Evolutionary conservation across 2,113 vertebrate genomes (phyloP), one percentile per base, ranked within the genome.

Genomic region (Anthoscopus minutus): DNA sequence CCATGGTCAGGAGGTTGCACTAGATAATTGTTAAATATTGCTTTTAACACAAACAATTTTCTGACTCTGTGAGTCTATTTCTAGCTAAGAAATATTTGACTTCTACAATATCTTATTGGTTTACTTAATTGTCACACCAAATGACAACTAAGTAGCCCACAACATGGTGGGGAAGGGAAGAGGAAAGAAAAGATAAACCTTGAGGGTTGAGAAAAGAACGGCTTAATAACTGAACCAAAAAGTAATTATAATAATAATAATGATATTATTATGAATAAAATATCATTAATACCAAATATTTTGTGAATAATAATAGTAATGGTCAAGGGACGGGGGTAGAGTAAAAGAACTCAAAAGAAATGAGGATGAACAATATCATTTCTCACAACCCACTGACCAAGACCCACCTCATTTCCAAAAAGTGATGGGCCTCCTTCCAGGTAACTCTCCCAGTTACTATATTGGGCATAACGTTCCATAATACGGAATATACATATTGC

Each of bases 1-100:
- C 31, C 11, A 7, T 6, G 5, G 10, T 4, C 6, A 7, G 6
- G 0, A 3, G 6, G 6, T 27, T 69, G 14, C 4, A 56, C 30
- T 19, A 44, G 9, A 24, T 13, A 3, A 64, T 27, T 23, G 57
- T 61, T 70, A 44, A 72, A 25, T 8, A 12, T 33, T 0, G 1
- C 2, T 37, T 89, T 31, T 16, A n/a, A 45, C 11, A 12, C 13
- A 66, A 83, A 57, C 4, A 9, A 4, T 64, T 47, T n/a, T 54
- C 3, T 67, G 38, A 58, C 67, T 86, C 38, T 31, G 8, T 28
- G 20, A 35, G 6, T 58, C 5, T 81, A 23, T 37, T 81, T 51
- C 30, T 35, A 15, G 10, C 15, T 72, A 81, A 77, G 28, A 61
- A 90, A 50, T 76, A 56, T 7, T 80, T 89, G 38, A 58, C 19